Base-by-base conservation (phyloP, 2,113 vertebrate genomes). In the Platycercus adscitus region DNA sequence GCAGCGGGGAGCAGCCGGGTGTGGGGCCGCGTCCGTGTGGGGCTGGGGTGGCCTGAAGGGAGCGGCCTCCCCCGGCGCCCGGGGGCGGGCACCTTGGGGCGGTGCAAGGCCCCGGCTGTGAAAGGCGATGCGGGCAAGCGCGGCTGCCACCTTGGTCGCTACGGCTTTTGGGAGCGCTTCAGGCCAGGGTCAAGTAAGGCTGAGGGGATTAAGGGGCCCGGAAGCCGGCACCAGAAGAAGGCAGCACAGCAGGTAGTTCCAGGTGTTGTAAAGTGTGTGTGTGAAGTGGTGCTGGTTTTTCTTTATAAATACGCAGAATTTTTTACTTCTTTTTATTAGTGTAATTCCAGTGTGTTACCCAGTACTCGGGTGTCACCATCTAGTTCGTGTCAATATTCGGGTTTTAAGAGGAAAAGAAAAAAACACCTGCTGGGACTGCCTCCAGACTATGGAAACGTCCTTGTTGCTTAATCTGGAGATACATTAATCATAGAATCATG, bases 381-480 rank as follows among this genome's bases (percentile, higher is more conserved):
- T 25, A 3, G 10, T 53, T 82, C 13, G 0, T 21, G 4, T 17
- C 8, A n/a, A 15, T 53, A 18, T 3, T 29, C 8, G 0, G 13
- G 5, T 56, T 82, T 80, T 17, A 21, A 17, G 70, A 33, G 35
- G 24, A 33, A 29, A 8, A 63, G 37, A 65, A 46, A 25, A 4
- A 3, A 20, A 20, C 7, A 18, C 55, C 31, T 33, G 19, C 39
- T 17, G 78, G 35, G 85, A 2, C 2, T 6, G 19, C 4, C 24
- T 72, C 6, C 28, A 14, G 37, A 2, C 14, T 10, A 11, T 12
- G 49, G 13, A 49, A 17, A 9, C 20, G 12, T 31, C 26, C 28
- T 55, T 10, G 66, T 12, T 81, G 0, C 35, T 68, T 41, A 6
- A 37, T 17, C 55, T 21, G 29, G 24, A 37, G 19, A 12, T 37